These are phyloP conservation scores for Graphium colonna DNA, from an alignment of 2,888 invertebrate species.

Conservation along the genomic window DNA sequence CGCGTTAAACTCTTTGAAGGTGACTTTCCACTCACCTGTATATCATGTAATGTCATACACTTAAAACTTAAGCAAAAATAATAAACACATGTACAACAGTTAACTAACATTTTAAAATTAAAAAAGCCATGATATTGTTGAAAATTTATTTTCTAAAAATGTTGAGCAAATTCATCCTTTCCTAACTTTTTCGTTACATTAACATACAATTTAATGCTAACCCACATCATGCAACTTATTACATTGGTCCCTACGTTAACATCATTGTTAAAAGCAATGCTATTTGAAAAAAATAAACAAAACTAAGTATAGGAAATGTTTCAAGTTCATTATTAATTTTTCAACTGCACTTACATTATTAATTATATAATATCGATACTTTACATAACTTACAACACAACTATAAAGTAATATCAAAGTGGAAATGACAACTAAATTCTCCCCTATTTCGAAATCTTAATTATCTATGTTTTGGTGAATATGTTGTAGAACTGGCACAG, in stretches of 20 bases:
- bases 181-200: background rate
- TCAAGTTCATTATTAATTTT: background rate
- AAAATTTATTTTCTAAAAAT: slow-evolving; percentile 15
- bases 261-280: background rate
- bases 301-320: background rate
- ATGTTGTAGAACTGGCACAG: slow-evolving; percentile 42
- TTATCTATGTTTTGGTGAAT: slow-evolving; percentile 37
- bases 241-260: slow-evolving; percentile 5
- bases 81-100: too few species aligned
- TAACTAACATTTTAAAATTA: too few species aligned
- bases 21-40: too few species aligned
- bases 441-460: slow-evolving; percentile 1
- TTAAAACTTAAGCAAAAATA: too few species aligned
- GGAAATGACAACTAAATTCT: slow-evolving; percentile 5
- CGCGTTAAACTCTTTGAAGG: too few species aligned
- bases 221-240: background rate
- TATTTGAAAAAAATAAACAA: background rate
- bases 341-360: background rate
- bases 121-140: too few species aligned
- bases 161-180: slow-evolving; percentile 12
- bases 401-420: slow-evolving; percentile 4
- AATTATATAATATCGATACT: background rate
- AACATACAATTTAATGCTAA: background rate
- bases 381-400: background rate
- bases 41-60: too few species aligned